Conservation (phyloP, 2,888 invertebrate species). For the Acanthosepion lycidas region DNA sequence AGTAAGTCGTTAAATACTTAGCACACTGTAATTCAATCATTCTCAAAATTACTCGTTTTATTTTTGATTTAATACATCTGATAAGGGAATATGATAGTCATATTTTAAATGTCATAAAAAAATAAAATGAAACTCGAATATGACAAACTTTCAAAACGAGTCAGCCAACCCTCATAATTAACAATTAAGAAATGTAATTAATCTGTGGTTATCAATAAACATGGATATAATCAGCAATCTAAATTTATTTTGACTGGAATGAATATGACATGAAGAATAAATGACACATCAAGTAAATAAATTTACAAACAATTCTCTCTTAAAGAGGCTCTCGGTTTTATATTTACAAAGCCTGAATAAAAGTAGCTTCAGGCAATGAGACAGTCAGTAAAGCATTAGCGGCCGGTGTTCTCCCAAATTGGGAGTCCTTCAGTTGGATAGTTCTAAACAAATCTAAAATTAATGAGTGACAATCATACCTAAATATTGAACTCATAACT, state of each 20-base stretch:
- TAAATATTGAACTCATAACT: no score
- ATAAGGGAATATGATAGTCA: background rate
- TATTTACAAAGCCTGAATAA: background rate
- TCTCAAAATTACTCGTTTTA: background rate
- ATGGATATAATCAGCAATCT: background rate
- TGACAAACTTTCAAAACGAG: conserved; percentile 33
- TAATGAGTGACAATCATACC: no score
- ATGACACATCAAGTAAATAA: background rate
- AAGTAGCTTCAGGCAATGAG: background rate
- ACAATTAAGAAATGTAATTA: conserved; percentile 33
- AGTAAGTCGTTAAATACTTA: background rate
- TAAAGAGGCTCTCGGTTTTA: background rate
- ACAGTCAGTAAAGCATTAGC: no score
- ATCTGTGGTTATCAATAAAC: background rate
- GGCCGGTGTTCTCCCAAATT: no score
- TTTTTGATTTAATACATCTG: background rate
- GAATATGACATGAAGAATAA: background rate
- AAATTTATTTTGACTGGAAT: background rate
- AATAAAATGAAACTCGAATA: background rate
- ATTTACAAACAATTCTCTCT: background rate
- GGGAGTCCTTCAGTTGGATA: no score
- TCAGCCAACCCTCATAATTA: background rate
- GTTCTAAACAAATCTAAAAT: no score
- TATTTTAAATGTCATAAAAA: background rate
- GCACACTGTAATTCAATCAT: background rate